Base-by-base conservation (phyloP, 2,888 invertebrate genomes). In the Melinaea menophilus region DNA sequence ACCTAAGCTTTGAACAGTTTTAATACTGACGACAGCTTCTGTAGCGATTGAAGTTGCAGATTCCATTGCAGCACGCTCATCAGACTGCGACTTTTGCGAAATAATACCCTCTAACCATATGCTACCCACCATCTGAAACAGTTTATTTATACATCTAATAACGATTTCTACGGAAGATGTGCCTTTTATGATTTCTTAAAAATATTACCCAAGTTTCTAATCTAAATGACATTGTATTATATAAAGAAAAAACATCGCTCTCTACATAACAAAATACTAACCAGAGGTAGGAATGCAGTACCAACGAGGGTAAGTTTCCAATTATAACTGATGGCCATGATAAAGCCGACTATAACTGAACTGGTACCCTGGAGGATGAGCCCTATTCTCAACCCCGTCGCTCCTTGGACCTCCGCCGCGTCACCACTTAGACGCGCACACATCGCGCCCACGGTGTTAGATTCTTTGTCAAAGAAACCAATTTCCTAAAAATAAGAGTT, bases 21-120 rank as follows among this genome's bases (percentile, higher is more conserved):
- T 90, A 62, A 94, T 93, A 72, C 94, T 93, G 66, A 92, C 91
- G 34, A 94, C 92, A 0, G 93, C 94, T 76, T 94, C 94, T 0
- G 94, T 92, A 2, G 94, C 94, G 31, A 94, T 91, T 62, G 93
- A 86, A 5, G 93, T 93, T 0, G 94, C 93, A 0, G 89, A 81
- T 67, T 94, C 94, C 88, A 93, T 92, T 1, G 93, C 93, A 2
- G 85, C 84, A 45, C 93, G 92, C 72, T 94, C 94, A 54, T 92
- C 86, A n/a, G 90, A 66, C 62, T 92, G 92, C 1, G 93, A 92
- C 41, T 92, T 88, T 67, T 92, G 91, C 48, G 93, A 92, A 41
- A 93, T 82, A 4, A 91, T 86, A 0, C 93, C 93, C 76, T 94
- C 93, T 68, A 93, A 82, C 86, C 92, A 93, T 34, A 93, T 92